Evolutionary conservation across 2,888 invertebrate genomes (phyloP).

Genomic region (Scaptomyza polygonia): DNA sequence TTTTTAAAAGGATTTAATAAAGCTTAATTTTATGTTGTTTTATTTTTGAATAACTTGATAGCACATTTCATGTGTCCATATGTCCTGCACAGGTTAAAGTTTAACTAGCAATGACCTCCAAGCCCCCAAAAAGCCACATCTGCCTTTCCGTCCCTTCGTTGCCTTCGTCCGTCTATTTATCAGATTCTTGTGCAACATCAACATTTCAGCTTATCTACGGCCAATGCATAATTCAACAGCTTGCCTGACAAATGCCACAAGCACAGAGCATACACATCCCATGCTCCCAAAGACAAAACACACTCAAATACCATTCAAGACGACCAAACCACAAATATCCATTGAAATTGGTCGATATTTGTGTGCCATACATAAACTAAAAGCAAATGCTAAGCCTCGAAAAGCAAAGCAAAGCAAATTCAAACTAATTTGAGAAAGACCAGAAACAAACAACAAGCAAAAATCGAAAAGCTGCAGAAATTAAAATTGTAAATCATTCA

Average conservation of each 20-base stretch:
- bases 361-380: constrained; percentile 11
- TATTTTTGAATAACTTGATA: neutral
- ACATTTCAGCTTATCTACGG: constrained; percentile 63
- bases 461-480: constrained; percentile 42
- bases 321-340: constrained; percentile 23
- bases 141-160: neutral
- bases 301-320: constrained; percentile 11
- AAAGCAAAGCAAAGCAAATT: constrained; percentile 27
- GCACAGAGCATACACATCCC: constrained; percentile 26
- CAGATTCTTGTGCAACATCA: constrained; percentile 23
- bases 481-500: constrained; percentile 74
- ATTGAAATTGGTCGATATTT: constrained; percentile 44
- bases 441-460: constrained; percentile 14
- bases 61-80: neutral
- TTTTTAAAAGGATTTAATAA: too few relatives aligned
- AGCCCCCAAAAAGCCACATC: constrained; percentile 7
- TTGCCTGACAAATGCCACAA: constrained; percentile 36
- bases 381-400: constrained; percentile 12
- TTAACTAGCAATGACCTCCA: constrained; percentile 45
- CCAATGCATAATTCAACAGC: constrained; percentile 69
- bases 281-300: constrained; percentile 13
- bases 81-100: constrained; percentile 54
- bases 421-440: constrained; percentile 41
- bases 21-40: neutral
- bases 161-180: neutral